Conservation (phyloP, 2,888 invertebrate species). For the Dynastes tityus region DNA sequence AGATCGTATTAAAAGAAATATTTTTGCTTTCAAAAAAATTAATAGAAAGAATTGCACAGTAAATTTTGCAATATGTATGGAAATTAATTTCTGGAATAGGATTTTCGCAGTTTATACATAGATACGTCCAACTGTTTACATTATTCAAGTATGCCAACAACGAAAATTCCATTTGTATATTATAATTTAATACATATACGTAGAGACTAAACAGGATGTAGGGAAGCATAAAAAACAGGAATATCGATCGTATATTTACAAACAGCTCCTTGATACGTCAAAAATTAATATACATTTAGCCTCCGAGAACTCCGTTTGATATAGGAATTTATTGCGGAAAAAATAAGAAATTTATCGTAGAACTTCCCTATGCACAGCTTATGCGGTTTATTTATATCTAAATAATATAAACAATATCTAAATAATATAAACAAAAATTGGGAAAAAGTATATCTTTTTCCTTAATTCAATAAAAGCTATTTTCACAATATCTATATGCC, state of each 20-base stretch:
- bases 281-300: slow-evolving; percentile 19
- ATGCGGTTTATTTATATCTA: slow-evolving; percentile 5
- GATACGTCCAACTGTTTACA: background rate
- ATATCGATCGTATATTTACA: slow-evolving; percentile 24
- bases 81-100: background rate
- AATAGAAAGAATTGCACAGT: background rate
- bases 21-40: background rate
- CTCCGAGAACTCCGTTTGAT: slow-evolving; percentile 14
- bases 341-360: slow-evolving; percentile 10
- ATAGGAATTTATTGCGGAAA: slow-evolving; percentile 18
- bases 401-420: background rate
- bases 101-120: slow-evolving; percentile 2
- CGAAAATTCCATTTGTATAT: slow-evolving; percentile 9
- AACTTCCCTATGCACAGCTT: background rate
- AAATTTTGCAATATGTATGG: slow-evolving; percentile 17
- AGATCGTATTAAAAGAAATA: background rate
- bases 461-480: too few species aligned
- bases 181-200: slow-evolving; percentile 29
- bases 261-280: slow-evolving; percentile 10
- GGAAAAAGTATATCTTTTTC: background rate
- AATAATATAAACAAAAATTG: background rate
- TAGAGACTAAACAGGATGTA: slow-evolving; percentile 22
- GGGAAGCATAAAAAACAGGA: slow-evolving; percentile 12
- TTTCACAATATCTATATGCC: too few species aligned
- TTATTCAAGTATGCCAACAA: slow-evolving; percentile 11